Evolutionary conservation across 2,888 invertebrate species (phyloP).

Genomic region (Drosophila planitibia): DNA sequence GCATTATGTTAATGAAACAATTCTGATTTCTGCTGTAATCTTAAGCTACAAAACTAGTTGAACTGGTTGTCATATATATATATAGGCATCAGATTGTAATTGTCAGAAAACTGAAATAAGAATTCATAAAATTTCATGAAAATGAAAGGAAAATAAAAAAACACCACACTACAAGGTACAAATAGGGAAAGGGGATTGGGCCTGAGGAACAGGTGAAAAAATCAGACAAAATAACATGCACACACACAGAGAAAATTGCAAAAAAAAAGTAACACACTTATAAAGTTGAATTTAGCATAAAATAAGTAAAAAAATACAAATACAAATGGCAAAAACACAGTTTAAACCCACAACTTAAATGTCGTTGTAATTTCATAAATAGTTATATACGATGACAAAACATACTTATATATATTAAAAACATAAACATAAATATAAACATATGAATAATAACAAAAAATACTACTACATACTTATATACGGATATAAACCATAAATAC

Average conservation of each 20-base stretch:
- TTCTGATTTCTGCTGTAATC: slow-evolving; percentile 42
- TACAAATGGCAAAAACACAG: slow-evolving; percentile 53
- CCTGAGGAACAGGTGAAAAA: slow-evolving; percentile 70
- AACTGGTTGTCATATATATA: slow-evolving; percentile 65
- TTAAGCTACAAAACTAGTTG: slow-evolving; percentile 57
- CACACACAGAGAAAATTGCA: slow-evolving; percentile 3
- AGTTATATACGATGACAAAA: slow-evolving; percentile 38
- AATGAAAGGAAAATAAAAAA: slow-evolving; percentile 35
- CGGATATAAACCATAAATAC: slow-evolving; percentile 9
- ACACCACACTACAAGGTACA: slow-evolving; percentile 74
- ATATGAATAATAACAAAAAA: slow-evolving; percentile 15
- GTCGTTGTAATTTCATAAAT: slow-evolving; percentile 75
- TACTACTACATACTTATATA: slow-evolving; percentile 15
- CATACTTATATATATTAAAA: slow-evolving; percentile 7
- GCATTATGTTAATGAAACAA: slow-evolving; percentile 48
- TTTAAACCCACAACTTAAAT: slow-evolving; percentile 68
- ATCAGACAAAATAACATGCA: slow-evolving; percentile 24
- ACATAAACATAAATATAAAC: slow-evolving; percentile 9
- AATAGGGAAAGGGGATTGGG: slow-evolving; percentile 44
- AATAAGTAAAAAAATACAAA: slow-evolving; percentile 8
- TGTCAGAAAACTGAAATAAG: slow-evolving; percentile 29
- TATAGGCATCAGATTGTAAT: slow-evolving; percentile 31
- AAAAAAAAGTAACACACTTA: slow-evolving; percentile 50
- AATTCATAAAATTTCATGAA: slow-evolving; percentile 10
- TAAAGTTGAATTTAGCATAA: slow-evolving; percentile 72